A percentile compares a stretch with the other conserved stretches of the same genome.
Conservation (phyloP, 1,140 invertebrate genomes). For the Apolygus lucorum region DNA sequence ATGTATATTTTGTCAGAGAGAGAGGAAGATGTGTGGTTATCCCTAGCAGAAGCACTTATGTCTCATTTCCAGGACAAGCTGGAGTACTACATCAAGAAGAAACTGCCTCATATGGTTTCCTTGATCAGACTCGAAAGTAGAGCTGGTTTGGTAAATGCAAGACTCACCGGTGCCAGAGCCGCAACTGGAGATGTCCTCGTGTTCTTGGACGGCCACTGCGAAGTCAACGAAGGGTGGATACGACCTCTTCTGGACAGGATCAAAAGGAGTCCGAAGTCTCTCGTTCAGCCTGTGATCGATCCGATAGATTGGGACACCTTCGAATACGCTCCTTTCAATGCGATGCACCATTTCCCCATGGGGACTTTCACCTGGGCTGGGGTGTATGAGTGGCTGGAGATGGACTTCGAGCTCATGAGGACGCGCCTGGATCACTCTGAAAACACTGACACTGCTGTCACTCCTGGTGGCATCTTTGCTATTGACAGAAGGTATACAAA, state of each 20-base stretch:
- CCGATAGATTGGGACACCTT: not conserved
- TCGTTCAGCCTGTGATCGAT: not conserved
- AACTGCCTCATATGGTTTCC: not conserved
- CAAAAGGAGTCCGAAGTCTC: not conserved
- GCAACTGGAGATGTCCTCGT: conserved; percentile 2
- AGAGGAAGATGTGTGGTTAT: too few relatives aligned
- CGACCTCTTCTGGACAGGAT: not conserved
- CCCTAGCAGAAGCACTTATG: too few relatives aligned
- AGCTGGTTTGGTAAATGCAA: not conserved
- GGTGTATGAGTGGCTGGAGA: not conserved
- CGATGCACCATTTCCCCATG: not conserved
- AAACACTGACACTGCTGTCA: not conserved
- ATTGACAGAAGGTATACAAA: not conserved
- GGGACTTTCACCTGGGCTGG: conserved; percentile 1
- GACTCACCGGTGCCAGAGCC: not conserved
- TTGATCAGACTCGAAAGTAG: not conserved
- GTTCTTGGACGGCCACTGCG: not conserved
- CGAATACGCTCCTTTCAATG: not conserved
- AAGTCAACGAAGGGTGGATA: not conserved
- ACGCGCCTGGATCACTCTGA: not conserved
- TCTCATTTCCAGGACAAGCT: not conserved
- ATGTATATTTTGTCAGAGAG: too few relatives aligned
- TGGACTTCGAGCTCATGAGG: not conserved
- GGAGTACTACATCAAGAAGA: not conserved
- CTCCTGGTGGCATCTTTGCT: not conserved